Percentiles rank a stretch among this genome's conserved stretches.
Conservation (phyloP, 2,797 vertebrate genomes). For the Rachycentron canadum region DNA sequence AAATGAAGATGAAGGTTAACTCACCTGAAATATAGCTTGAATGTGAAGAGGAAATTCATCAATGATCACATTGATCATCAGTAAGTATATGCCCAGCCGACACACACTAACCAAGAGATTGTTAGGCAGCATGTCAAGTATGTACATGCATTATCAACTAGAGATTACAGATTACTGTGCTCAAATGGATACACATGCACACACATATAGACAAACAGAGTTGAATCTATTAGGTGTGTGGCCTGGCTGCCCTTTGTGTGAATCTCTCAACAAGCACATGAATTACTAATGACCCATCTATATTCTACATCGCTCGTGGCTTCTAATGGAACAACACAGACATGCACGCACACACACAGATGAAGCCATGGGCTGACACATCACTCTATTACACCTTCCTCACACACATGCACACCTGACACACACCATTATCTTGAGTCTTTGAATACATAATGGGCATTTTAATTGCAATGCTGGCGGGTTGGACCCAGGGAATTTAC, state of each 20-base stretch:
- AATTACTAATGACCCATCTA: constrained; percentile 78
- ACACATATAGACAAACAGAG: constrained; percentile 24
- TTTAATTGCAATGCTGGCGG: constrained; percentile 70
- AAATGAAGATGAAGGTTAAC: background rate
- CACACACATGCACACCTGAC: constrained; percentile 50
- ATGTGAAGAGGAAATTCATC: background rate
- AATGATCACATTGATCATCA: too few species aligned
- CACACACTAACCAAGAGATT: background rate
- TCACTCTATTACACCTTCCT: constrained; percentile 54
- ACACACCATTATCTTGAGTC: constrained; percentile 65
- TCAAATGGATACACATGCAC: constrained; percentile 36
- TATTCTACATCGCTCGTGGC: constrained; percentile 51
- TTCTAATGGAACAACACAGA: constrained; percentile 70
- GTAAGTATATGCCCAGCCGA: background rate
- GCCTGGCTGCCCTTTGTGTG: constrained; percentile 64
- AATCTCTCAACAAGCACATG: constrained; percentile 67
- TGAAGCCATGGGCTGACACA: constrained; percentile 32
- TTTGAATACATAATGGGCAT: constrained; percentile 73
- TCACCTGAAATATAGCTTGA: background rate
- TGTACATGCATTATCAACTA: constrained; percentile 19
- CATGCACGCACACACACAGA: constrained; percentile 42
- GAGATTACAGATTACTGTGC: constrained; percentile 24
- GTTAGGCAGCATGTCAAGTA: background rate
- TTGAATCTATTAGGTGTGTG: constrained; percentile 38
- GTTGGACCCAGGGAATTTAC: constrained; percentile 55